Evolutionary conservation across 2,797 vertebrate genomes (phyloP).

Genomic region (Acipenser ruthenus): DNA sequence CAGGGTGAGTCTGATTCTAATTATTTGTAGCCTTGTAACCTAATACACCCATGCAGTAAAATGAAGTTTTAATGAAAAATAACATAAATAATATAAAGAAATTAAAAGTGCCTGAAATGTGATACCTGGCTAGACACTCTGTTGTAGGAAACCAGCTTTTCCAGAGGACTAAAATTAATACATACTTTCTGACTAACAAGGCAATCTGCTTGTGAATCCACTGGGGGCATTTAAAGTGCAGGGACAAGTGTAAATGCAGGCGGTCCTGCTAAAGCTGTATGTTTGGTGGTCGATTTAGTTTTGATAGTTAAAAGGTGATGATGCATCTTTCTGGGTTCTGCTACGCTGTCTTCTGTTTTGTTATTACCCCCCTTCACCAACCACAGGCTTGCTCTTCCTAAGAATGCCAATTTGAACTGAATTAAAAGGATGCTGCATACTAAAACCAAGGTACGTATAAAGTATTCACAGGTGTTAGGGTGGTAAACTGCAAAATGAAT

Average conservation of each 20-base stretch:
- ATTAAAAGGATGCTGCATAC: no score
- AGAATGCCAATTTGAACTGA: no score
- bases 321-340: not conserved
- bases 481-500: no score
- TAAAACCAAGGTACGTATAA: no score
- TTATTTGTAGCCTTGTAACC: conserved; percentile 40
- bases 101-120: conserved; percentile 41
- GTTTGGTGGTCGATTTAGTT: conserved; percentile 3
- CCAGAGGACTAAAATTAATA: conserved; percentile 36
- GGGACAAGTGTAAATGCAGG: conserved; percentile 6
- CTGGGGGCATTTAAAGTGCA: not conserved
- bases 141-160: conserved; percentile 34
- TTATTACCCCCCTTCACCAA: not conserved
- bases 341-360: not conserved
- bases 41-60: conserved; percentile 34
- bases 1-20: conserved; percentile 34
- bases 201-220: conserved; percentile 1
- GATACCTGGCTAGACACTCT: conserved; percentile 41
- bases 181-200: conserved; percentile 32
- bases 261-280: not conserved
- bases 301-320: not conserved
- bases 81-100: conserved; percentile 44
- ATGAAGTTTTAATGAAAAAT: conserved; percentile 42
- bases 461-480: no score
- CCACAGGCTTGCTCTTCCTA: no score